These are phyloP conservation scores for Lypha dubia DNA, from an alignment of 2,888 invertebrate genomes.

Conservation along the genomic window DNA sequence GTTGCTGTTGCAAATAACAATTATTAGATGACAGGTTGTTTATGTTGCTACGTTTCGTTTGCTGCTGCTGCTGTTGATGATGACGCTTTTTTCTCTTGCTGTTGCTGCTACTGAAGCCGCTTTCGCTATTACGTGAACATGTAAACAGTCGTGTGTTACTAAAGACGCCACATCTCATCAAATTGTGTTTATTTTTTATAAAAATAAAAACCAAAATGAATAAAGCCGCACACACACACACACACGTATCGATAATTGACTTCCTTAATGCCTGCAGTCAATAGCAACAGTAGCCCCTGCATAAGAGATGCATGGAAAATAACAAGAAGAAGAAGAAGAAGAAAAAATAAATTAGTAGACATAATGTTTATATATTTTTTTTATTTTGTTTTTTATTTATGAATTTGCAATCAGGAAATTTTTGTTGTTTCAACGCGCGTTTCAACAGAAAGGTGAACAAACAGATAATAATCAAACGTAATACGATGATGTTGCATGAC, in stretches of 20 bases:
- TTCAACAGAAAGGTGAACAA: conserved; percentile 63
- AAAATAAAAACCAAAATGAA: conserved; percentile 20
- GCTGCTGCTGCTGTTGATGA: conserved; percentile 47
- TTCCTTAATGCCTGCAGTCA: conserved; percentile 69
- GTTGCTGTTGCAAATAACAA: conserved; percentile 55
- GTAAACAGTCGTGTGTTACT: conserved; percentile 62
- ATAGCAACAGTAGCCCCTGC: conserved; percentile 54
- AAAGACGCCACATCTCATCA: conserved; percentile 70
- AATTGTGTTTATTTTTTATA: conserved; percentile 56
- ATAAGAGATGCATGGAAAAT: conserved; percentile 30
- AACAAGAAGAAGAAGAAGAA: conserved; percentile 35
- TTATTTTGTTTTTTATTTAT: conserved; percentile 17
- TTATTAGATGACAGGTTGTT: conserved; percentile 50
- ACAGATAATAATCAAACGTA: conserved; percentile 61
- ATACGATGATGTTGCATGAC: conserved; percentile 25
- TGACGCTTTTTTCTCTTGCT: conserved; percentile 65
- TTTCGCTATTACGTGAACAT: conserved; percentile 65
- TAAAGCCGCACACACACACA: conserved; percentile 59
- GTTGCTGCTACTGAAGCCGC: conserved; percentile 53
- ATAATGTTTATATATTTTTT: conserved; percentile 33
- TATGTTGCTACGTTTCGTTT: conserved; percentile 73
- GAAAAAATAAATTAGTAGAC: conserved; percentile 55
- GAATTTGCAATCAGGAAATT: conserved; percentile 65
- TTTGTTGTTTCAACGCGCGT: conserved; percentile 38
- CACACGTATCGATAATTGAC: conserved; percentile 68